Percentiles rank a stretch among this genome's conserved stretches.
Conservation (phyloP, 2,888 invertebrate genomes). For the Dolichopus griseipennis region DNA sequence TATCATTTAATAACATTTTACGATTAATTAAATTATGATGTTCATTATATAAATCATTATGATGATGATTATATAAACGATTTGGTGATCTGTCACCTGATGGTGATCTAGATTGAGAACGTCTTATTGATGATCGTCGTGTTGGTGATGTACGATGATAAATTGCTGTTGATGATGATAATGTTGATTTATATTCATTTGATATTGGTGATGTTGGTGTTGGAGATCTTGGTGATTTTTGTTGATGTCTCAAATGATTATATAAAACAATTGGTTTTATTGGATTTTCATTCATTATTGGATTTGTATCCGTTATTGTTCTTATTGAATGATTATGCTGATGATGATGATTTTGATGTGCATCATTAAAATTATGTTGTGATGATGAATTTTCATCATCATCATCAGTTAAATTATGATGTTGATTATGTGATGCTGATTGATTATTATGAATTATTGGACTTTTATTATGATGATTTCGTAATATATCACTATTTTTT, state of each 20-base stretch:
- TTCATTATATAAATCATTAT: too few species aligned
- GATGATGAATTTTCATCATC: background rate
- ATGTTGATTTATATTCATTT: background rate
- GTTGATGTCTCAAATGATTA: conserved; percentile 36
- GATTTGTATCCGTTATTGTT: conserved; percentile 13
- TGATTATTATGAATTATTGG: background rate
- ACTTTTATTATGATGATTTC: background rate
- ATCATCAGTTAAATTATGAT: background rate
- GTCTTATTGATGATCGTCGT: too few species aligned
- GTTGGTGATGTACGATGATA: background rate
- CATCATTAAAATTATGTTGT: background rate
- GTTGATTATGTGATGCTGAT: background rate
- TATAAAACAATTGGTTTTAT: conserved; percentile 37
- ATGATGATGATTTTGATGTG: too few species aligned
- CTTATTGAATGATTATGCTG: background rate
- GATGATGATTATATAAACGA: too few species aligned
- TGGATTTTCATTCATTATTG: conserved; percentile 24
- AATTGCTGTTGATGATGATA: background rate
- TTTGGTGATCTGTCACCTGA: too few species aligned
- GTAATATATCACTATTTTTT: background rate
- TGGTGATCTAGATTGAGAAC: too few species aligned
- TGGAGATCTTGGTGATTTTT: conserved; percentile 22
- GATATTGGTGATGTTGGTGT: background rate
- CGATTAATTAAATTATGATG: too few species aligned
- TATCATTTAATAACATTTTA: too few species aligned